Evolutionary conservation across 2,797 vertebrate species (phyloP).

Genomic region (Myotis myotis): DNA sequence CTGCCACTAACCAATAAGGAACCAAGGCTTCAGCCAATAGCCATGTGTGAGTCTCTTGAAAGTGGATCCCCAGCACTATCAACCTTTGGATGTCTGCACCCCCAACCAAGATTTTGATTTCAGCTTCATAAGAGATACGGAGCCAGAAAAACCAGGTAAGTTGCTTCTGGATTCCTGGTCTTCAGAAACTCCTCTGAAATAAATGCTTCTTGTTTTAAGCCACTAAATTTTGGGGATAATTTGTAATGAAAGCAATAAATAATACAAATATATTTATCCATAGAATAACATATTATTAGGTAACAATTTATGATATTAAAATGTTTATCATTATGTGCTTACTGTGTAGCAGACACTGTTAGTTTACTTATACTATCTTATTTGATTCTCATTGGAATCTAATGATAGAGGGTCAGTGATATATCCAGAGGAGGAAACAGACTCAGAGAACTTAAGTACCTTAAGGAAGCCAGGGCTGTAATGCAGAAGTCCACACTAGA

Average conservation of each 20-base stretch:
- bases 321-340: background rate
- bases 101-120: background rate
- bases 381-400: background rate
- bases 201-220: slow-evolving; percentile 1
- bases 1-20: background rate
- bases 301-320: background rate
- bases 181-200: background rate
- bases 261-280: background rate
- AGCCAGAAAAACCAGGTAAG: background rate
- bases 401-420: background rate
- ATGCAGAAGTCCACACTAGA: background rate
- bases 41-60: background rate
- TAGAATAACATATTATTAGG: background rate
- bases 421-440: background rate
- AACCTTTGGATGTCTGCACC: background rate
- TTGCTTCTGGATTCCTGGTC: background rate
- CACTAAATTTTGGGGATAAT: background rate
- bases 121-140: background rate
- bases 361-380: background rate
- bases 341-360: background rate
- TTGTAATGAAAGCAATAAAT: background rate
- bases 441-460: background rate
- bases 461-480: background rate
- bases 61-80: background rate
- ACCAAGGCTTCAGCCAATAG: background rate